Evolutionary conservation across 2,888 invertebrate species (phyloP).

Genomic region (Odontomyia ornata): DNA sequence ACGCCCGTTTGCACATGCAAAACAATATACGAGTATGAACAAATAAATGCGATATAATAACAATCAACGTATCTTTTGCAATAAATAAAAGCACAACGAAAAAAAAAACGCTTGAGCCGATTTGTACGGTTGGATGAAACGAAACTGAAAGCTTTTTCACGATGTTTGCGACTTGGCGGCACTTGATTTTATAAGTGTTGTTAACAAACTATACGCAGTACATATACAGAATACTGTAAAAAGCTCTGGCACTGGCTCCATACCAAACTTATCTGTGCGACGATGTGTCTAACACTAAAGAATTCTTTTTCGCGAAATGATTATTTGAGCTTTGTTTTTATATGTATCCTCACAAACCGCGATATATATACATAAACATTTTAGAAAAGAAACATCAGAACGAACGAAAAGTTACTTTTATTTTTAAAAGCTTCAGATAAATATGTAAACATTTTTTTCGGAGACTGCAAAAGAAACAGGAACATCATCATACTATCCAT

Average conservation of each 20-base stretch:
- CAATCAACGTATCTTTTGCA: background rate
- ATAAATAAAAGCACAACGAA: background rate
- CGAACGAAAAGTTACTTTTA: slow-evolving; percentile 1
- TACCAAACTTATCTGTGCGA: slow-evolving; percentile 40
- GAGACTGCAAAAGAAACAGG: background rate
- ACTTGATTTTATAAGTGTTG: background rate
- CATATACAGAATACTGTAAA: background rate
- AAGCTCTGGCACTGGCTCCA: slow-evolving; percentile 29
- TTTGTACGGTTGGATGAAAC: slow-evolving; percentile 33
- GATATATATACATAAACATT: background rate
- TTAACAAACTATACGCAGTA: background rate
- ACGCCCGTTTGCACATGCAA: background rate
- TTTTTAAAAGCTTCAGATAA: slow-evolving; percentile 16
- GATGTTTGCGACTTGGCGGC: background rate
- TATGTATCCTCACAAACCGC: slow-evolving; percentile 3
- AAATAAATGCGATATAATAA: background rate
- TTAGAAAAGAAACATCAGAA: background rate
- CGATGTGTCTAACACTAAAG: slow-evolving; percentile 45
- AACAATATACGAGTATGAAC: background rate
- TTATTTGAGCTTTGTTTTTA: slow-evolving; percentile 45
- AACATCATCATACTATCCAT: background rate
- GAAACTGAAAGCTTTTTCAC: slow-evolving; percentile 40
- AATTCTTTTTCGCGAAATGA: slow-evolving; percentile 45
- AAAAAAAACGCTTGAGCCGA: background rate
- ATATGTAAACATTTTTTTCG: background rate